Evolutionary conservation across 1,140 invertebrate genomes (phyloP), one percentile per base, ranked within the genome.

Genomic region (Macrostomum lignano): DNA sequence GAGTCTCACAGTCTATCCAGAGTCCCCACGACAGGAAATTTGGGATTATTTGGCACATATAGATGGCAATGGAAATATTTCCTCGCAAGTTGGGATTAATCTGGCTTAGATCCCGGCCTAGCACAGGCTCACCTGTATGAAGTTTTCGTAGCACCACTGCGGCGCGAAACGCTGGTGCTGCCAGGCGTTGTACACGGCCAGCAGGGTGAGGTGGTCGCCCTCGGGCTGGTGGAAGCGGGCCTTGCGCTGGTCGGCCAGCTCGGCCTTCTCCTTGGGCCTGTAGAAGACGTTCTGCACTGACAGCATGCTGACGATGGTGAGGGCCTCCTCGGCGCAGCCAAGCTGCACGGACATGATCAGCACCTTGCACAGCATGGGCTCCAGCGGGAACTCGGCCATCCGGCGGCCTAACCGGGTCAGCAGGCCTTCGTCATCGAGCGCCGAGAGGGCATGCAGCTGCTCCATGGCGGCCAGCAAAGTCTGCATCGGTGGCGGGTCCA

Each of bases 171-270:
- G 91, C 53, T 94, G 93, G 47, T 93, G 93, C 48, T 81, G 81
- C 91, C 91, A 98, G 15, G 84, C 86, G 50, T 98, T 98, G 51
- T 93, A 98, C 2, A 98, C 86, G 0, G 86, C 78, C n/a, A 98
- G 54, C 7, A 96, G 55, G 0, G 88, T 96, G 5, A 96, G 61
- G 62, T 98, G 91, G 57, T 98, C 91, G 1, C 91, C 91, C 59
- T 96, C 88, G 0, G 77, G 62, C 55, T 96, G 88, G 61, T 96
- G 93, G 47, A 98, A 98, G 81, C 35, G 15, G 20, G 52, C 84
- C 49, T 96, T 96, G 47, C 91, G 88, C 51, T 94, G 81, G 63
- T 98, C 91, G 2, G 91, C 91, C 20, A 91, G 52, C 0, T 81
- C 77, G 56, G 94, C 86, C 48, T 96, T 96, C 47, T 96, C 86